Evolutionary conservation across 2,113 vertebrate genomes (phyloP).

Genomic region (Poeciliopsis prolifica): DNA sequence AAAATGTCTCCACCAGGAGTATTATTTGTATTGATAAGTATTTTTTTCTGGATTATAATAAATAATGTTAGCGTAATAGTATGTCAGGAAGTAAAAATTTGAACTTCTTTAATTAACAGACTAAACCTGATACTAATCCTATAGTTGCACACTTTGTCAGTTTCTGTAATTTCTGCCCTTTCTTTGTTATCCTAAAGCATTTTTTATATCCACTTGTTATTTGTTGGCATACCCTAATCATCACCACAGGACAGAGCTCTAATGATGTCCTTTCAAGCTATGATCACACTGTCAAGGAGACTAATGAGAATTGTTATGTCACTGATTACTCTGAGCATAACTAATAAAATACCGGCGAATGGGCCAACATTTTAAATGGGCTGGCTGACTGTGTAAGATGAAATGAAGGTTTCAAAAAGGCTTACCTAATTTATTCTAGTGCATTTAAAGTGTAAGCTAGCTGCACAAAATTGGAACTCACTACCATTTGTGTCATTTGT

Average conservation of each 20-base stretch:
- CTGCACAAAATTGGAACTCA: not conserved
- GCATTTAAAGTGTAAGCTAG: not conserved
- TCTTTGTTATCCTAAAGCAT: not conserved
- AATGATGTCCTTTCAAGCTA: slow-evolving; percentile 14
- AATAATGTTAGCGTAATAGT: not conserved
- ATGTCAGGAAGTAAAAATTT: no score
- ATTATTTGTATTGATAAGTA: not conserved
- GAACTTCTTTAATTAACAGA: no score
- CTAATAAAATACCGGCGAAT: slow-evolving; percentile 19
- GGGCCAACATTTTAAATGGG: slow-evolving; percentile 7
- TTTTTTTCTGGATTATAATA: not conserved
- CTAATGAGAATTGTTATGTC: slow-evolving; percentile 29
- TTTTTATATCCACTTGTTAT: not conserved
- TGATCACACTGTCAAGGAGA: slow-evolving; percentile 20
- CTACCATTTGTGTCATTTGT: no score
- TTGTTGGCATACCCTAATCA: not conserved
- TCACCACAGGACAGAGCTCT: slow-evolving; percentile 12
- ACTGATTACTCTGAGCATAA: slow-evolving; percentile 30
- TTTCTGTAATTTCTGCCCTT: not conserved
- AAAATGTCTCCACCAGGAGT: not conserved
- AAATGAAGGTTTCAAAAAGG: not conserved
- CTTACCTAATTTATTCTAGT: not conserved
- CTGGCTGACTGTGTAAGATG: not conserved
- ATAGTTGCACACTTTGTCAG: not conserved
- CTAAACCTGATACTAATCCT: not conserved